Evolutionary conservation across 2,113 vertebrate species (phyloP), one percentile per base, ranked within the genome.

Genomic region (Ameiurus melas): DNA sequence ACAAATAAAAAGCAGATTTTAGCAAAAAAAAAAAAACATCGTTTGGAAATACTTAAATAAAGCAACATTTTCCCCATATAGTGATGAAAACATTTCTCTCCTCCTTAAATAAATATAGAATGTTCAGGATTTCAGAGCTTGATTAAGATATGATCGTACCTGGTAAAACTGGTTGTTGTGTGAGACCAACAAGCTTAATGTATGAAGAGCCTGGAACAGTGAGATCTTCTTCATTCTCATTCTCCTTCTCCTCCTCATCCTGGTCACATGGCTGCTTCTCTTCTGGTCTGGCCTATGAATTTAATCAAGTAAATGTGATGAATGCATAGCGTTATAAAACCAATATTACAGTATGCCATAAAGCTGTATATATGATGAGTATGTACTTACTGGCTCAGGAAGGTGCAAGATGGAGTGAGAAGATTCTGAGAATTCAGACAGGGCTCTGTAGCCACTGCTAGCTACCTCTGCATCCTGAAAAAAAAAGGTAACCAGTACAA

Each of bases 171-270:
- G 93, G 68, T 36, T 83, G 14, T 2, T 94, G 88, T 0, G 95
- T 97, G 85, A 97, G 93, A 79, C 89, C 90, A 92, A 99, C 85
- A 12, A 99, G 93, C 89, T 96, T 97, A 81, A 99, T 92, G 89
- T 98, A 99, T 0, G 97, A 98, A 58, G 92, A 92, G n/a, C 97
- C 98, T 0, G 97, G 97, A 70, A 99, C 89, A 13, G 94, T 96
- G 1, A 97, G 93, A 92, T 98, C 96, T 81, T 93, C 84, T 9
- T 96, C 95, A 25, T 96, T 93, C 27, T 96, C 96, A 43, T 94
- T 89, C 81, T 91, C 92, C 2, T 90, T 53, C 20, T 87, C 57
- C 17, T 90, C 90, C 6, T 96, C 95, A 57, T 96, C 95, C 19
- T 93, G 93, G 0, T 78, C 81, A 53, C 93, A 92, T 33, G 90